phyloP scores from a whole-genome alignment of 2,888 invertebrate genomes.

The Drosophila kambysellisi region DNA sequence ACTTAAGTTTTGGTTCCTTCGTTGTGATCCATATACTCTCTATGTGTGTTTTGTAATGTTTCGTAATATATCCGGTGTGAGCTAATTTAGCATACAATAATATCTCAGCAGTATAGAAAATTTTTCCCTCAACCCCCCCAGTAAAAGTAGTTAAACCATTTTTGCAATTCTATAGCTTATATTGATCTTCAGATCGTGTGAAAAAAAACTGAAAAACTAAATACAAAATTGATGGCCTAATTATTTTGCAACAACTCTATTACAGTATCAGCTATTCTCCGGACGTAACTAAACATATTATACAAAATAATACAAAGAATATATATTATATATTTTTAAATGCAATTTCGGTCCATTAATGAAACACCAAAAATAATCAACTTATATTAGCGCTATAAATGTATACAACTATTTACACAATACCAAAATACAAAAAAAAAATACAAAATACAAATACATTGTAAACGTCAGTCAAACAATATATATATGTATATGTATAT shows the following conservation, averaged over 20 bases:
- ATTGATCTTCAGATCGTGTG: constrained; percentile 45
- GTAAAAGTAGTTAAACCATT: constrained; percentile 38
- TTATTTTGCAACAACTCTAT: constrained; percentile 85
- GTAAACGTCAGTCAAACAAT: constrained; percentile 25
- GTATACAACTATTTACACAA: constrained; percentile 44
- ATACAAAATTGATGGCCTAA: constrained; percentile 71
- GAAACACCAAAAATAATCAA: constrained; percentile 69
- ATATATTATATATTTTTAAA: constrained; percentile 68
- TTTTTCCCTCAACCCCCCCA: neutral
- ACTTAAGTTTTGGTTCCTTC: constrained; percentile 20
- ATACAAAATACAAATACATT: constrained; percentile 29
- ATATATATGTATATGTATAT: neutral
- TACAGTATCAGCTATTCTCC: constrained; percentile 89
- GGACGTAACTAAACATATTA: constrained; percentile 87
- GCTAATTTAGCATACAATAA: constrained; percentile 19
- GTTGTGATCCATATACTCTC: constrained; percentile 25
- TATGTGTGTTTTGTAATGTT: constrained; percentile 38
- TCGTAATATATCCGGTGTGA: constrained; percentile 50
- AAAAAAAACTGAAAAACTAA: constrained; percentile 27
- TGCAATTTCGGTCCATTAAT: constrained; percentile 77
- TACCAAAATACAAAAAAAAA: constrained; percentile 9
- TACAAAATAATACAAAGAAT: constrained; percentile 40
- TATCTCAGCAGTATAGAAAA: constrained; percentile 25
- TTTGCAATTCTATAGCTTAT: constrained; percentile 45
- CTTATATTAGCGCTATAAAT: constrained; percentile 63